Base-by-base conservation (phyloP, 2,113 vertebrate species). In the Pituophis catenifer region DNA sequence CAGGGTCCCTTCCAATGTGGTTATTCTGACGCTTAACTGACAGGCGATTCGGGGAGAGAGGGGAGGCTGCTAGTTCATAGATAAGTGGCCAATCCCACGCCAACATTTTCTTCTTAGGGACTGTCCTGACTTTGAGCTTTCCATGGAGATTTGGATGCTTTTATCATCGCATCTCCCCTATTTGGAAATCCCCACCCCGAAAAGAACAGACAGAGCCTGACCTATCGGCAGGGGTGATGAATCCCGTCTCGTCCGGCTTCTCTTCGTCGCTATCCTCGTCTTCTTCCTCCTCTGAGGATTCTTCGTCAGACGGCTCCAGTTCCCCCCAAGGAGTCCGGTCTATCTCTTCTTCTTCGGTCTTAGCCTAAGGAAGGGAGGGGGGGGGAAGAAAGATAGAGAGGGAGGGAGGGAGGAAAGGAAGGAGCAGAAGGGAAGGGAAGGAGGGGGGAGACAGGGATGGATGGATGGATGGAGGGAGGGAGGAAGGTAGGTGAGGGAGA, bases 261-360 rank as follows among this genome's bases (percentile, higher is more conserved):
- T 99, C 99, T 96, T 99, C 99, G 7, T 99, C 99, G 6, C 99
- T 99, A 96, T 99, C 99, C 57, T 99, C 99, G 62, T 99, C 99
- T 92, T 99, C 99, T 89, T 99, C 99, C 55, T 99, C 99, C 94
- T 99, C 98, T 0, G 98, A 99, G 0, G 98, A 99, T 93, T 99
- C 99, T 92, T 99, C 99, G 53, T 99, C 99, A 0, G 99, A 99
- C 0, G 99, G 98, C 95, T 99, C 99, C 94, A 99, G 97, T 89
- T 99, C 99, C 26, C 99, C 99, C 99, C 99, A 99, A 0, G 99
- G 97, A 0, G 98, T 98, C 92, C 97, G 98, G 93, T 99, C 99
- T 65, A 99, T 97, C 97, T 99, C 98, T 57, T 99, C 99, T 94
- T 99, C 99, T 94, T 99, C 99, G 0, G 98, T 98, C 96, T 99